Evolutionary conservation across 2,113 vertebrate genomes (phyloP), one percentile per base, ranked within the genome.

Genomic region (Seriola aureovittata): DNA sequence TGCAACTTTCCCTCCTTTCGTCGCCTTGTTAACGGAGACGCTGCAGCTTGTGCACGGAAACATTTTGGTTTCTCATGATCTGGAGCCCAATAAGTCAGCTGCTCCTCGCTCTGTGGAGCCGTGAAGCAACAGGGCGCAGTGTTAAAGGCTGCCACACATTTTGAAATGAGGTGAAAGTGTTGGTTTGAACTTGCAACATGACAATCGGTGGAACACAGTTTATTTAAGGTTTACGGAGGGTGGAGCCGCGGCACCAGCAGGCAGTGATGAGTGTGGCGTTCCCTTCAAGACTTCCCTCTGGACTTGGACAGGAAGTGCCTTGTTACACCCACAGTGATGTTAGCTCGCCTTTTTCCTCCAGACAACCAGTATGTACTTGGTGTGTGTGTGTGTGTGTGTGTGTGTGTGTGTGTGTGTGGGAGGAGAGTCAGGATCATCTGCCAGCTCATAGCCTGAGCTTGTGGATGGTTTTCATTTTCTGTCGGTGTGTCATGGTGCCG

Each of bases 291-390:
- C 38, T 80, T 75, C 58, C 40, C 46, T 81, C 77, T 66, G 59
- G 72, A 73, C 52, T 46, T 29, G 58, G 73, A 84, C 92, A 87
- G 88, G 85, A 91, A 88, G 90, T 78, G 42, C 78, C 74, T 38
- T 42, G 76, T 81, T 90, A 81, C 82, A 80, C 86, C 85, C 81
- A 82, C 82, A 65, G 70, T 62, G 73, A 59, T 62, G 74, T 71
- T 77, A 75, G 80, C 71, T 76, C 19, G 17, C 29, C 59, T 84
- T 81, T 69, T 81, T 69, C 81, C 57, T 55, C 42, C 40, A 67
- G 52, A 42, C 11, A 3, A 29, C 29, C 29, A 29, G 29, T 29
- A 29, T 65, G 55, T 72, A 29, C 29, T 2, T 29, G 25, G 29
- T 29, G 29, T 29, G 29, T 29, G 11, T 42, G 10, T 63, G 32